A percentile compares a stretch with the other conserved stretches of the same genome.
Evolutionary conservation across 2,797 vertebrate genomes (phyloP).

Genomic region (Melanotaenia parkinsoni): DNA sequence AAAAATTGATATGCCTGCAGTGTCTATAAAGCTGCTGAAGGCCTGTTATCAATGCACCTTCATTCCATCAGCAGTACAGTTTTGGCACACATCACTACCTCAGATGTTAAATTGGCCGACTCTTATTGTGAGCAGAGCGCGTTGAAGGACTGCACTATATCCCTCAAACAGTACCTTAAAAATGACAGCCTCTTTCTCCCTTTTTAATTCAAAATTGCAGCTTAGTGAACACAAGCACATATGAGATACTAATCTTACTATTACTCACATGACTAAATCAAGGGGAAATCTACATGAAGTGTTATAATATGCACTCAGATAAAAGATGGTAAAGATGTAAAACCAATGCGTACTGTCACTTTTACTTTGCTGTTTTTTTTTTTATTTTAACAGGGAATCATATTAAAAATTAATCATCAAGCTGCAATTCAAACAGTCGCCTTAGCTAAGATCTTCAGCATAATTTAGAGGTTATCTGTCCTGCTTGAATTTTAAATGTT

Average conservation of each 20-base stretch:
- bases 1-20: constrained; percentile 41
- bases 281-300: constrained; percentile 5
- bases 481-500: constrained; percentile 12
- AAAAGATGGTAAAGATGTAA: constrained; percentile 18
- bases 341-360: background rate
- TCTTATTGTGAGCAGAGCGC: constrained; percentile 21
- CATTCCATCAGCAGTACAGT: constrained; percentile 27
- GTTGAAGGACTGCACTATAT: constrained; percentile 24
- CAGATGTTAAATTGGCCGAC: constrained; percentile 57
- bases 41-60: constrained; percentile 30
- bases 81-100: constrained; percentile 55
- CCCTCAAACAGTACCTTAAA: constrained; percentile 44
- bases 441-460: constrained; percentile 23
- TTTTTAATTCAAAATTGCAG: constrained; percentile 25
- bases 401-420: constrained; percentile 39
- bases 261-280: constrained; percentile 18
- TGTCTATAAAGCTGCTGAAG: constrained; percentile 43
- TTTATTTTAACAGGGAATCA: constrained; percentile 1
- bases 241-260: constrained; percentile 6
- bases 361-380: background rate
- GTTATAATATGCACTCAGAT: constrained; percentile 14
- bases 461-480: constrained; percentile 24
- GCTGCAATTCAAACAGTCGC: constrained; percentile 25
- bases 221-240: constrained; percentile 1
- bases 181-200: constrained; percentile 37